Percentiles rank a stretch among this genome's conserved stretches.
Conservation (phyloP, 2,888 invertebrate genomes). For the Zhengitettix transpicula region DNA sequence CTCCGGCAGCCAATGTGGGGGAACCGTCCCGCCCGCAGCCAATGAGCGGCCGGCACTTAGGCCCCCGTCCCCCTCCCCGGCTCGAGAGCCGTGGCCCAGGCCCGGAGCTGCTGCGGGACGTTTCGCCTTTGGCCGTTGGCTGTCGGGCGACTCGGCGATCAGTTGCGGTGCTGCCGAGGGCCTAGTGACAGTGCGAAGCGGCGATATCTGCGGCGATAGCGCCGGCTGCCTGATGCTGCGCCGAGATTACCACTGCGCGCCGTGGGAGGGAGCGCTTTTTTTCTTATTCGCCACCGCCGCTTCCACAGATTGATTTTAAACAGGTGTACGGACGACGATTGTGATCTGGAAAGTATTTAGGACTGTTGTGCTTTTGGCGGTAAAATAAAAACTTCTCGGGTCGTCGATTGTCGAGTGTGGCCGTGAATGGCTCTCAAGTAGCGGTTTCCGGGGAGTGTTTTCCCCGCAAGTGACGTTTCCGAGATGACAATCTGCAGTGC, state of each 20-base stretch:
- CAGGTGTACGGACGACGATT: background rate
- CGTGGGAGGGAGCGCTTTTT: background rate
- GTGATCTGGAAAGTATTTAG: background rate
- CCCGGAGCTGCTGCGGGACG: background rate
- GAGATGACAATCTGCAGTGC: background rate
- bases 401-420: no score
- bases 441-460: background rate
- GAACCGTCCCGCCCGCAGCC: no score
- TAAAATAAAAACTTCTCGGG: no score
- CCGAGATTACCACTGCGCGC: background rate
- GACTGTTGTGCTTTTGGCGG: no score
- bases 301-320: background rate
- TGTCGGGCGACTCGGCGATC: background rate
- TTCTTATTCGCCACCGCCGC: background rate
- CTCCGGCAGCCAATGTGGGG: no score
- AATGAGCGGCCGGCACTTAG: no score
- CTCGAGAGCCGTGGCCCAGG: background rate
- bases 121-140: background rate
- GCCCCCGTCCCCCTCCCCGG: no score
- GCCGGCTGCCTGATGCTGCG: background rate
- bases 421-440: background rate
- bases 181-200: no score
- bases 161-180: no score
- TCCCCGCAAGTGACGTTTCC: background rate
- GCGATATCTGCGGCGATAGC: background rate